Evolutionary conservation across 2,797 vertebrate genomes (phyloP).

Genomic region (Rhodeus uyekii): DNA sequence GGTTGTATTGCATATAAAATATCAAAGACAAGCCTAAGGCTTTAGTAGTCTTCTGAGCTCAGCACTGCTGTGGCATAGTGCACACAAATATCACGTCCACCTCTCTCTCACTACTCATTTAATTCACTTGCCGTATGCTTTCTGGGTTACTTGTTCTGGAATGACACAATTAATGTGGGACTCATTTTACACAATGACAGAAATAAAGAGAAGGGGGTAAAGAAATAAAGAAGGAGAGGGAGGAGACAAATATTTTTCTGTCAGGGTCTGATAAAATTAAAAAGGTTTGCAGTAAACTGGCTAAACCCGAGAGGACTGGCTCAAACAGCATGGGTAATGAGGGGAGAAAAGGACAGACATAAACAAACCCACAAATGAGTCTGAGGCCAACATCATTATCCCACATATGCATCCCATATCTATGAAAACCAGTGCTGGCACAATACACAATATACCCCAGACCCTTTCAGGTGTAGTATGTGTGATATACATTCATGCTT

Average conservation of each 20-base stretch:
- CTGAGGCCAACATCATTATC: slow-evolving; percentile 83
- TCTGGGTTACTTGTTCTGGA: slow-evolving; percentile 3
- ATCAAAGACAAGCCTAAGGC: slow-evolving; percentile 63
- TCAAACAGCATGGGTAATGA: slow-evolving; percentile 91
- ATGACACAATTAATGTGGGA: neutral
- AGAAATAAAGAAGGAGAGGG: slow-evolving; percentile 59
- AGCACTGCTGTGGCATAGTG: slow-evolving; percentile 24
- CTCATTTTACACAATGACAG: neutral
- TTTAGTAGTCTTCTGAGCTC: slow-evolving; percentile 48
- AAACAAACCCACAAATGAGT: slow-evolving; percentile 85
- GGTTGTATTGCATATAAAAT: slow-evolving; percentile 64
- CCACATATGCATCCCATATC: slow-evolving; percentile 60
- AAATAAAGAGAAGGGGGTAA: slow-evolving; percentile 37
- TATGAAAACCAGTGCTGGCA: slow-evolving; percentile 46
- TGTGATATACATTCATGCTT: slow-evolving; percentile 7
- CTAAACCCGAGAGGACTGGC: slow-evolving; percentile 80
- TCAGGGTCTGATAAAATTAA: slow-evolving; percentile 77
- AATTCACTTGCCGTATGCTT: slow-evolving; percentile 3
- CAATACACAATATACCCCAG: slow-evolving; percentile 24
- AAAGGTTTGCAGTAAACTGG: slow-evolving; percentile 81
- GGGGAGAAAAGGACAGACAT: slow-evolving; percentile 84
- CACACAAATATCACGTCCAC: slow-evolving; percentile 24
- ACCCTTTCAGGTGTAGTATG: neutral
- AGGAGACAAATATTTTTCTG: slow-evolving; percentile 54
- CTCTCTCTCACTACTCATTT: slow-evolving; percentile 25